Evolutionary conservation across 2,797 vertebrate genomes (phyloP).

Genomic region (Syngnathus acus): DNA sequence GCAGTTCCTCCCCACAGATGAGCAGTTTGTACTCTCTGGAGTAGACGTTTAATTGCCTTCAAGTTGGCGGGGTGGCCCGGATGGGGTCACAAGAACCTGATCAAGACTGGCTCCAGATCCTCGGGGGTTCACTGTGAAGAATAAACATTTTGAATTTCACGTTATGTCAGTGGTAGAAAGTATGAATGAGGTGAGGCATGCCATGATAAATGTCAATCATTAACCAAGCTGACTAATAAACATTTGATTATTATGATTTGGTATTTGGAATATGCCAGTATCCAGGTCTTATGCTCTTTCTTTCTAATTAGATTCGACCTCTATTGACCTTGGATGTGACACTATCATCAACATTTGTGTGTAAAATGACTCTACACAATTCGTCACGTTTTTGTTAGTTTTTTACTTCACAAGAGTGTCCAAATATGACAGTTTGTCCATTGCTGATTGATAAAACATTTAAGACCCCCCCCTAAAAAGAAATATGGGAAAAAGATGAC

Average conservation of each 20-base stretch:
- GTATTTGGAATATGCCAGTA: background rate
- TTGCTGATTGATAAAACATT: constrained; percentile 2
- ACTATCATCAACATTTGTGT: constrained; percentile 48
- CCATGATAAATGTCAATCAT: background rate
- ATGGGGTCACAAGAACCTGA: constrained; percentile 24
- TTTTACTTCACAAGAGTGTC: constrained; percentile 1
- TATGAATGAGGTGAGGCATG: no score
- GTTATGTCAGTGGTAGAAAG: no score
- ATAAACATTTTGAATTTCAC: background rate
- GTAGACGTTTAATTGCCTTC: constrained; percentile 16
- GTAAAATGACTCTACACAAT: constrained; percentile 32
- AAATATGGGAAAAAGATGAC: background rate
- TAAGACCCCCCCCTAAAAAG: no score
- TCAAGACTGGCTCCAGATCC: constrained; percentile 7
- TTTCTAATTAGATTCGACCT: constrained; percentile 4
- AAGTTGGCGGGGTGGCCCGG: constrained; percentile 14
- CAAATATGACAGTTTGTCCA: background rate
- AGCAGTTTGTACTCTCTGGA: no score
- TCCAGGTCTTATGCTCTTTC: background rate
- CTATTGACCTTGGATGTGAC: constrained; percentile 30
- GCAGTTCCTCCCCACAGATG: constrained; percentile 29
- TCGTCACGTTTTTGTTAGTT: constrained; percentile 43
- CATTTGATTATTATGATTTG: background rate
- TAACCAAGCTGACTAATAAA: background rate
- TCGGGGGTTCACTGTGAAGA: constrained; percentile 31